These are phyloP conservation scores for Cremastobaeus sp. DNA, from an alignment of 2,888 invertebrate genomes.

Conservation along the genomic window DNA sequence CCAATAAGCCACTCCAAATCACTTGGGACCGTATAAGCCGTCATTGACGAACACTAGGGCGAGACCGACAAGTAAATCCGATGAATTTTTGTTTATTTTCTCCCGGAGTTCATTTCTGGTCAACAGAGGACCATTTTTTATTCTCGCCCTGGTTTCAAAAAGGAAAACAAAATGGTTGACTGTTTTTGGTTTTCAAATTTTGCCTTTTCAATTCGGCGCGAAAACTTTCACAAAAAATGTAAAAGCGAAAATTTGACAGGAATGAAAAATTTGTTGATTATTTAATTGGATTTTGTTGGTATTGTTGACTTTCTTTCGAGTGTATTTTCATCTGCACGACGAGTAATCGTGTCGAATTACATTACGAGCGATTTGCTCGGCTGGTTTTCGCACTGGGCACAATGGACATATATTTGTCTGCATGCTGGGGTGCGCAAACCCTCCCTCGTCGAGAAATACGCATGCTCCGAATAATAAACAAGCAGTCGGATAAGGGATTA, in stretches of 20 bases:
- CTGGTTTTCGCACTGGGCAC: slow-evolving; percentile 41
- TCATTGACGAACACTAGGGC: slow-evolving; percentile 27
- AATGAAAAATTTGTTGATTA: too few species aligned
- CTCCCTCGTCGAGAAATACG: slow-evolving; percentile 28
- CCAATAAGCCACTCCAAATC: slow-evolving; percentile 60
- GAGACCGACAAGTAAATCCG: slow-evolving; percentile 12
- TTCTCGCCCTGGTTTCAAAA: too few species aligned
- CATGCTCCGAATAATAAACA: slow-evolving; percentile 64
- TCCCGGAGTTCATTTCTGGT: too few species aligned
- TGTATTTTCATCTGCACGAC: slow-evolving; percentile 30
- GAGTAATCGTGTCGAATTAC: slow-evolving; percentile 44
- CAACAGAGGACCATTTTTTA: too few species aligned
- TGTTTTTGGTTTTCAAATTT: too few species aligned
- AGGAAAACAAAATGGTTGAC: too few species aligned
- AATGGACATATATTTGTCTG: slow-evolving; percentile 33
- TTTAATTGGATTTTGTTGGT: too few species aligned
- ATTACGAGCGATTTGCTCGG: slow-evolving; percentile 49
- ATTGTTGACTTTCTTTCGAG: too few species aligned
- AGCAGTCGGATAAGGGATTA: slow-evolving; percentile 68
- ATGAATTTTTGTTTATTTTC: slow-evolving; percentile 6
- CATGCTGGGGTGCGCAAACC: slow-evolving; percentile 22
- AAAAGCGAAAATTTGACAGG: too few species aligned
- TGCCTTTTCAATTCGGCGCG: too few species aligned
- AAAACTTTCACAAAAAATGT: too few species aligned
- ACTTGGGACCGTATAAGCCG: slow-evolving; percentile 50